Conservation (phyloP, 2,888 invertebrate species). For the Erebia ligea region DNA sequence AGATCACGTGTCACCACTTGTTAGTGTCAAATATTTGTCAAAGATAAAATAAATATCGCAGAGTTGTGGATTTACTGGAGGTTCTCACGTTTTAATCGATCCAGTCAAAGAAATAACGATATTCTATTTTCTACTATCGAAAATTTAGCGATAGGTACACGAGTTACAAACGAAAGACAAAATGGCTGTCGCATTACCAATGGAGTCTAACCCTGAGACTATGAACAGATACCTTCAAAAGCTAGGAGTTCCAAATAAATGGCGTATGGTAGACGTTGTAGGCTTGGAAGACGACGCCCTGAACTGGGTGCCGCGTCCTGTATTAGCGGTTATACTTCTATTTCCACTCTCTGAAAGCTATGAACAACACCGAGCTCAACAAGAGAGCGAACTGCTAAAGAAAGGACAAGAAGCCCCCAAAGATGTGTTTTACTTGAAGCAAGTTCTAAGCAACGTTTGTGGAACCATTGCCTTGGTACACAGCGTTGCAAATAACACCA, state of each 20-base stretch:
- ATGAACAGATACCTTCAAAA: conserved; percentile 88
- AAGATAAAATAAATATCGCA: not conserved
- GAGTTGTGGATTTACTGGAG: not conserved
- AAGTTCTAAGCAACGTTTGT: conserved; percentile 96
- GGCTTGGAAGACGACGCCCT: conserved; percentile 94
- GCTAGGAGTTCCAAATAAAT: conserved; percentile 91
- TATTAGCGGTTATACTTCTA: conserved; percentile 92
- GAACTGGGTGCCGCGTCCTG: conserved; percentile 92
- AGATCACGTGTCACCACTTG: not conserved
- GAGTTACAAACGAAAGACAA: conserved; percentile 7
- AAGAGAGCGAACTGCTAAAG: conserved; percentile 84
- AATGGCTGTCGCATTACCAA: conserved; percentile 64
- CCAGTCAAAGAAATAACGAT: not conserved
- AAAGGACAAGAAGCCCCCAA: conserved; percentile 82
- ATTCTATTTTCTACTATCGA: not conserved
- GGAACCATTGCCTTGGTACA: conserved; percentile 98
- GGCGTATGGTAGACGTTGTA: conserved; percentile 95
- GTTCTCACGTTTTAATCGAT: not conserved
- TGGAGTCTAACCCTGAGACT: conserved; percentile 85
- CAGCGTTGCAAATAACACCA: conserved; percentile 94
- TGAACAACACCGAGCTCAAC: conserved; percentile 85
- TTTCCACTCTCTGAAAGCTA: conserved; percentile 93
- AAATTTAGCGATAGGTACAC: not conserved
- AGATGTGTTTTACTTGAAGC: conserved; percentile 92
- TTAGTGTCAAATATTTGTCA: not conserved